phyloP scores from a whole-genome alignment of 2,888 invertebrate genomes.

The Melieria picta region DNA sequence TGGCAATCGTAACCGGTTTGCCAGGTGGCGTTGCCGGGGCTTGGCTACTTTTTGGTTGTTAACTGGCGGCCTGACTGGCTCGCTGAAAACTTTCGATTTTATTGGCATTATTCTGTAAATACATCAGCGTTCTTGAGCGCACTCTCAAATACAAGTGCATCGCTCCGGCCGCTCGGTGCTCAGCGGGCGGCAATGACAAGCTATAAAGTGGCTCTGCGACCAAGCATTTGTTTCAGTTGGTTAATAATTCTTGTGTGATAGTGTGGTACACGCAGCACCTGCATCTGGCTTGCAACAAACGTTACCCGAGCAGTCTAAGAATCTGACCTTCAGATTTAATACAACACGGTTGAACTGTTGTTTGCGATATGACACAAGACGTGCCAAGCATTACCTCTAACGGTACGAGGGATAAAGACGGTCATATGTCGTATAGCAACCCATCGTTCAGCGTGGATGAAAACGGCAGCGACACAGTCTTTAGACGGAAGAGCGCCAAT shows the following conservation, averaged over 20 bases:
- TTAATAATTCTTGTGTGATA: constrained; percentile 31
- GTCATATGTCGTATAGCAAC: constrained; percentile 42
- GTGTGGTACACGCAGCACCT: not conserved
- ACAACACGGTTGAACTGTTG: no score
- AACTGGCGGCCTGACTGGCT: not conserved
- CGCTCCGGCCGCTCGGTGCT: constrained; percentile 20
- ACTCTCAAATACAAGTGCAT: constrained; percentile 40
- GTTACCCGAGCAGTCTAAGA: constrained; percentile 10
- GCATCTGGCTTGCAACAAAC: not conserved
- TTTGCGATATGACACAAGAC: no score
- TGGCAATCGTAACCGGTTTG: constrained; percentile 15
- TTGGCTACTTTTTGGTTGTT: not conserved
- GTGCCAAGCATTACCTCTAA: no score
- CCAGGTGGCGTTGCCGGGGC: not conserved
- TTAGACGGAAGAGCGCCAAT: constrained; percentile 58
- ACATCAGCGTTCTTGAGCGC: constrained; percentile 35
- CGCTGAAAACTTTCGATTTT: constrained; percentile 21
- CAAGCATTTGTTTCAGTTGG: constrained; percentile 44
- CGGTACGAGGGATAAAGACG: constrained; percentile 35
- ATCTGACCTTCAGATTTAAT: constrained; percentile 13
- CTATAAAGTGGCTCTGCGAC: constrained; percentile 45
- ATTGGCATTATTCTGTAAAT: constrained; percentile 30
- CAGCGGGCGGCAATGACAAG: constrained; percentile 27
- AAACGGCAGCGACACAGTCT: constrained; percentile 44
- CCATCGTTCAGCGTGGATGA: constrained; percentile 43